Evolutionary conservation across 2,797 vertebrate species (phyloP), one percentile per base, ranked within the genome.

Genomic region (Esox masquinongy): DNA sequence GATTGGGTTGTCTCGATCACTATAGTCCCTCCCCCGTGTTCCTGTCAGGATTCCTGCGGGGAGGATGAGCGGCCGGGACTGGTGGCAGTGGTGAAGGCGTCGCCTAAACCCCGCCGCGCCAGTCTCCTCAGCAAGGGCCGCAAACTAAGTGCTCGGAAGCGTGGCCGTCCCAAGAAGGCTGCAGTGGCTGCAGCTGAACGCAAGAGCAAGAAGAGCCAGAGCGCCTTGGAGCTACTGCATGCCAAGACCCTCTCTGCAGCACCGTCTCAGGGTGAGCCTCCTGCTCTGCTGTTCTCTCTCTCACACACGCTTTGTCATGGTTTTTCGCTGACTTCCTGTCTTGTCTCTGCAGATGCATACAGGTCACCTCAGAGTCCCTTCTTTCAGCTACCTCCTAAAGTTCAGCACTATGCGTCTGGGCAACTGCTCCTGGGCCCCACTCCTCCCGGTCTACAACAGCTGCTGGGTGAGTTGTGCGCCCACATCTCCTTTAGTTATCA

Each of bases 341-440:
- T 70, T 74, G 17, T 51, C 49, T 59, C 12, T 87, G 3, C 74
- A 99, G 98, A 98, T 93, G 93, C 94, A 53, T 97, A 96, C 94
- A 94, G 95, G 93, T 95, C 96, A 93, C 95, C 98, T 95, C 96
- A 96, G 84, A 98, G 96, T 88, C 95, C 97, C 5, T 97, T 94
- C 90, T 99, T 97, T 91, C 97, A 97, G 94, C 97, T 99, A 97
- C 98, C 98, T 99, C 97, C 97, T 56, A 97, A 97, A 93, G 95
- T 96, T 86, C 97, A 97, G 88, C 95, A 97, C 92, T 98, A 96
- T 89, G 92, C 96, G 39, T 91, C 97, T 2, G 95, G 93, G 91
- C 97, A 97, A 82, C 93, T 98, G 87, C 92, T 98, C 90, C 91
- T 96, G 88, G 92, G 96, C 50, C 94, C 95, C 8, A 96, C 96